Evolutionary conservation across 2,113 vertebrate species (phyloP).

Genomic region (Dicaeum eximium): DNA sequence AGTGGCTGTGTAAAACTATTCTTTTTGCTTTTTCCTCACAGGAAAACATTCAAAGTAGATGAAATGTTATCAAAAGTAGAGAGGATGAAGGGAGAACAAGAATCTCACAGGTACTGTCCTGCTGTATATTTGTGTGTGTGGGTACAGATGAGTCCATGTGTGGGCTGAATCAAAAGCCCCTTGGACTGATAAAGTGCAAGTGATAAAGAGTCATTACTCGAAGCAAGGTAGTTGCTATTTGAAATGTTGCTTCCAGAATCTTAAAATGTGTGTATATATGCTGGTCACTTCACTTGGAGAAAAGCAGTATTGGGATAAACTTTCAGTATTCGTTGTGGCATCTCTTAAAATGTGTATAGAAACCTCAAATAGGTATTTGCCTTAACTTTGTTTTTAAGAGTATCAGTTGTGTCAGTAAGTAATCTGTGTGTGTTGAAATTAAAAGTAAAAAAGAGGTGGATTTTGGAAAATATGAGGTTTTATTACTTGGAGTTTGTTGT

Average conservation of each 20-base stretch:
- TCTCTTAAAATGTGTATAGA: not conserved
- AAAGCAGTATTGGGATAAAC: not conserved
- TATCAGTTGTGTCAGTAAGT: not conserved
- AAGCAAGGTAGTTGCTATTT: not conserved
- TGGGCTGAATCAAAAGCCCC: not conserved
- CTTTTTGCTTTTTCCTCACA: constrained; percentile 57
- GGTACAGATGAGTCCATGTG: not conserved
- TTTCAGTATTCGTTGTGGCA: not conserved
- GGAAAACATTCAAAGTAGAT: constrained; percentile 96
- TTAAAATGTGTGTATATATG: not conserved
- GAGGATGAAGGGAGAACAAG: constrained; percentile 95
- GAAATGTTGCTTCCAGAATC: not conserved
- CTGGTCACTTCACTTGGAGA: not conserved
- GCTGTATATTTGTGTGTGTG: not conserved
- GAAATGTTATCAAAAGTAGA: constrained; percentile 93
- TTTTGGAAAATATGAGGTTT: not conserved
- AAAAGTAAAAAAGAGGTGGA: not conserved
- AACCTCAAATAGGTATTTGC: not conserved
- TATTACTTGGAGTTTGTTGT: not conserved
- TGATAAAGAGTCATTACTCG: not conserved
- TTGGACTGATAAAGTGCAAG: not conserved
- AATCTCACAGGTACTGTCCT: constrained; percentile 89
- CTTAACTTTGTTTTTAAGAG: not conserved
- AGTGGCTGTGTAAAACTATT: not conserved
- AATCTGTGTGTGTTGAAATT: not conserved